Evolutionary conservation across 2,888 invertebrate species (phyloP).

Genomic region (Tipula unca): DNA sequence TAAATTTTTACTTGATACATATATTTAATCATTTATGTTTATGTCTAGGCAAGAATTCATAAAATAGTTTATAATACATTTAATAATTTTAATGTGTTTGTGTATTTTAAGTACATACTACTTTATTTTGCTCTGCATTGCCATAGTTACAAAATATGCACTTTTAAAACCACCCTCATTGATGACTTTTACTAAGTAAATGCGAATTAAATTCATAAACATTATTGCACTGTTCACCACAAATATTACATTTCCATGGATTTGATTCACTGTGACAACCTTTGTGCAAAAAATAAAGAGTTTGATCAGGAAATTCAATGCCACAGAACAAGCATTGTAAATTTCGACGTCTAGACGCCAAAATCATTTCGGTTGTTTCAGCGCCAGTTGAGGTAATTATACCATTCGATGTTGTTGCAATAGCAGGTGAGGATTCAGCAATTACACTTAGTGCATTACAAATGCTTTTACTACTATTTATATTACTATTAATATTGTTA

Average conservation of each 20-base stretch:
- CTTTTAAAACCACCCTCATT: conserved; percentile 41
- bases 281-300: conserved; percentile 93
- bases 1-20: not conserved
- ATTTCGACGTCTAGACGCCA: conserved; percentile 35
- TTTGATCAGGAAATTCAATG: conserved; percentile 91
- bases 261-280: conserved; percentile 96
- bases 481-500: conserved; percentile 25
- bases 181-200: conserved; percentile 87
- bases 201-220: conserved; percentile 97
- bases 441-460: conserved; percentile 18
- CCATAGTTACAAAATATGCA: not conserved
- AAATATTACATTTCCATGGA: conserved; percentile 96
- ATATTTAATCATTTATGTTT: not conserved
- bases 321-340: conserved; percentile 86
- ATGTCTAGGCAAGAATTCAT: not conserved
- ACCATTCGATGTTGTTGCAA: conserved; percentile 48
- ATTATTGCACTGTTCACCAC: conserved; percentile 89
- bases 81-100: not conserved
- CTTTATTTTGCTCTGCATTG: not conserved
- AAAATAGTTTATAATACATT: not conserved
- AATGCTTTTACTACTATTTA: conserved; percentile 24
- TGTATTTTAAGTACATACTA: not conserved
- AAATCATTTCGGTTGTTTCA: conserved; percentile 43
- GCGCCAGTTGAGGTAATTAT: conserved; percentile 67
- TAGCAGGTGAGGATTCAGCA: conserved; percentile 35